Evolutionary conservation across 2,113 vertebrate genomes (phyloP).

Genomic region (Arizona elegans): DNA sequence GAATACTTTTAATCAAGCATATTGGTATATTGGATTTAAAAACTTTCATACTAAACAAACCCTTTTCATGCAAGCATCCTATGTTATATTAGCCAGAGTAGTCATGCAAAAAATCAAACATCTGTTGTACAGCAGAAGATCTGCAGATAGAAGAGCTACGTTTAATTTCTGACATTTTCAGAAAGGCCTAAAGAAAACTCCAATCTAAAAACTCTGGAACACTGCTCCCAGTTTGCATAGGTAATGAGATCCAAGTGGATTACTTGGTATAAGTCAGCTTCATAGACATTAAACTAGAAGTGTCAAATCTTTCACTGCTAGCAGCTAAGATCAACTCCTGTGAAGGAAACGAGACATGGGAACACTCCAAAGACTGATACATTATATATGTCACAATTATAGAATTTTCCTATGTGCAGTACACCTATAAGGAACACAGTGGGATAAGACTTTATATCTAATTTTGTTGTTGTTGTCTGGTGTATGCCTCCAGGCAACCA

Average conservation of each 20-base stretch:
- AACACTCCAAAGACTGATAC: neutral
- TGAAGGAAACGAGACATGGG: neutral
- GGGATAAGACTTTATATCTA: neutral
- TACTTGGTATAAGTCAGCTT: neutral
- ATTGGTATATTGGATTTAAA: neutral
- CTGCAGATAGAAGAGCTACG: neutral
- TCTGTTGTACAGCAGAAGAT: neutral
- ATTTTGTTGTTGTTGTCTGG: slow-evolving; percentile 21
- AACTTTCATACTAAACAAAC: neutral
- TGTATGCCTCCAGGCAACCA: slow-evolving; percentile 11
- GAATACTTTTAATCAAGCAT: neutral
- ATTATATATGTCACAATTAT: neutral
- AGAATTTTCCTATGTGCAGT: neutral
- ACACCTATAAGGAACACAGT: neutral
- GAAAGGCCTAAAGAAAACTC: neutral
- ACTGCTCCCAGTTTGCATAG: no score
- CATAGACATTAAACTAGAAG: neutral
- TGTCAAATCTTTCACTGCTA: neutral
- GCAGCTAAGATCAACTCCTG: neutral
- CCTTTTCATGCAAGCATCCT: neutral
- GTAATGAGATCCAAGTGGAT: neutral
- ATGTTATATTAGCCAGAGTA: neutral
- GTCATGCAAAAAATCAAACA: neutral
- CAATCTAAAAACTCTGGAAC: neutral
- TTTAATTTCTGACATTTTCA: neutral